phyloP scores from a whole-genome alignment of 2,888 invertebrate species.

The Caenorhabditis sp. region DNA sequence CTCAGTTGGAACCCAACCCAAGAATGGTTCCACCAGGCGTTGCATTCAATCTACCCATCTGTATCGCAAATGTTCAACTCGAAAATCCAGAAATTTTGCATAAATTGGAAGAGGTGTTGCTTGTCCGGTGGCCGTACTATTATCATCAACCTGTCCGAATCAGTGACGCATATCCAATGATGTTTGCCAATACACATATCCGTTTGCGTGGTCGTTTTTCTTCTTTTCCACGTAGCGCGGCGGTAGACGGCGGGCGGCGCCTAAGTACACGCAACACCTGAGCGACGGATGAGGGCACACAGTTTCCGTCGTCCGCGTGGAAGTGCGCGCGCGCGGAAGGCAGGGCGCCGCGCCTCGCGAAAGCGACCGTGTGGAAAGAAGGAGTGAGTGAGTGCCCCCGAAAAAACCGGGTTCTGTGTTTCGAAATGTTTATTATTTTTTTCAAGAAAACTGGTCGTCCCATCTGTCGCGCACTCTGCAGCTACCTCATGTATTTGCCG shows the following conservation, averaged over 20 bases:
- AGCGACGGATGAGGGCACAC: constrained; percentile 45
- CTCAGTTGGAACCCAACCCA: too few species aligned
- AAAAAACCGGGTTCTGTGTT: constrained; percentile 62
- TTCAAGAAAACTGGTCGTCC: constrained; percentile 64
- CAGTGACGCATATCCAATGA: constrained; percentile 60
- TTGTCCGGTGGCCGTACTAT: constrained; percentile 24
- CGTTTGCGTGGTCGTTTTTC: constrained; percentile 52
- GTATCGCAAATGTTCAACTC: constrained; percentile 13
- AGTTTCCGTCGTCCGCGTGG: constrained; percentile 51
- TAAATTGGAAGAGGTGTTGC: constrained; percentile 20
- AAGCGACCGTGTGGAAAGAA: constrained; percentile 11
- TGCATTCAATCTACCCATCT: constrained; percentile 1
- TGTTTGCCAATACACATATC: constrained; percentile 59
- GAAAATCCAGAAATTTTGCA: constrained; percentile 41
- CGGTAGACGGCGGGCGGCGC: constrained; percentile 48
- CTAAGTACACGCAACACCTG: constrained; percentile 55
- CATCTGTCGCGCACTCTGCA: constrained; percentile 53
- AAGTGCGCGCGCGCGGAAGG: constrained; percentile 30
- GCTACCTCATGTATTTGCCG: constrained; percentile 56
- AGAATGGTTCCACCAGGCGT: too few species aligned
- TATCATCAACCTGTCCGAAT: constrained; percentile 56
- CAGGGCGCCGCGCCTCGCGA: constrained; percentile 34
- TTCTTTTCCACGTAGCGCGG: constrained; percentile 34
- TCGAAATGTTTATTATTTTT: constrained; percentile 63
- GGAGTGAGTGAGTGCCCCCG: constrained; percentile 44